Base-by-base conservation (phyloP, 2,113 vertebrate genomes). In the Salvelinus fontinalis region DNA sequence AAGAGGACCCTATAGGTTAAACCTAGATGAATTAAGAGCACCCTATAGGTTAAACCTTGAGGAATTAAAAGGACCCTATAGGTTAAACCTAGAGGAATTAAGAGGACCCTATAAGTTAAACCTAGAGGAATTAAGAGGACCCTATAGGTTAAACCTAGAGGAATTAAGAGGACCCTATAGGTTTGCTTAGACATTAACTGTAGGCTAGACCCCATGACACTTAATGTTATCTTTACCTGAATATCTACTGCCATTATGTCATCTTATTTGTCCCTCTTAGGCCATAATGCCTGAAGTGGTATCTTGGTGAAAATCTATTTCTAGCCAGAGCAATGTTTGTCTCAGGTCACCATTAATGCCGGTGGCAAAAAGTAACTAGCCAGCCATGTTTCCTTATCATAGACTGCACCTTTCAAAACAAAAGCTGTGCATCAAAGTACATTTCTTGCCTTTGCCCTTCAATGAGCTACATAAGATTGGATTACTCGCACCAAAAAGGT, bases 381-480 rank as follows among this genome's bases (percentile, higher is more conserved):
- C 75, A 73, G 77, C 67, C 22, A 49, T 80, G 77, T 87, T 87
- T 87, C 76, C 79, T 76, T 39, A 83, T 85, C 67, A 78, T 79
- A 65, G 68, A 77, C 44, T 76, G 67, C 60, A 77, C 68, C 73
- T 54, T 68, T 76, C 77, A 75, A 64, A 79, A 81, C 76, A 78
- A 82, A 80, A 86, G 77, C 77, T 44, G 72, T 57, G 76, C 79
- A 60, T 60, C 69, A 72, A 57, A 57, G 74, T 73, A 73, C 74
- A 79, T 83, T 62, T 75, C 69, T 79, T 64, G 57, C 78, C 72
- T 78, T 62, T 39, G 20, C 75, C 78, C 67, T 44, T 66, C 71
- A 31, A 67, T 31, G 27, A 67, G 26, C 65, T 67, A 31, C 65
- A 67, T 29, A 67, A 6, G 20, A 18, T 68, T 4, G 18, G 6